Percentiles rank a stretch among this genome's conserved stretches.
These are phyloP conservation scores for Bombus breviceps DNA, from an alignment of 1,140 invertebrate species.

Conservation along the genomic window DNA sequence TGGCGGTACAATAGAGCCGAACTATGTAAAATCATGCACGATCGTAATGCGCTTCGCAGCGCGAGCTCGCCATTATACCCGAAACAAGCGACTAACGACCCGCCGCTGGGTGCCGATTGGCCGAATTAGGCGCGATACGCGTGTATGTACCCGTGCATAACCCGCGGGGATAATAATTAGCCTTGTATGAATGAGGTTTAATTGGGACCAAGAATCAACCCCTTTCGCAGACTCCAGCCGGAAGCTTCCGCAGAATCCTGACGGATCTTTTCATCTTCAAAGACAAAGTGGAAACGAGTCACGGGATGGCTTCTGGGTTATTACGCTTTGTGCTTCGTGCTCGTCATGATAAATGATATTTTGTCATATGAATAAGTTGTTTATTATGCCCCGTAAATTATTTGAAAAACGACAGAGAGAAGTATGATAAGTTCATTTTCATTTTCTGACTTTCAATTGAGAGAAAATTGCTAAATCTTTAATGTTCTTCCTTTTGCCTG, in stretches of 20 bases:
- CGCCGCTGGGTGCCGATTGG: conserved; percentile 73
- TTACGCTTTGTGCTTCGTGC: neutral
- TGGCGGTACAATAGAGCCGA: conserved; percentile 55
- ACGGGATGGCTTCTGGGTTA: neutral
- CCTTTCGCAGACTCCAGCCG: conserved; percentile 63
- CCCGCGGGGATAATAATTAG: conserved; percentile 78
- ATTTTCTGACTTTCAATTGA: too few relatives aligned
- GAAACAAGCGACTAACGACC: conserved; percentile 79
- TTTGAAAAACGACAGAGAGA: too few relatives aligned
- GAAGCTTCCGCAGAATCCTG: conserved; percentile 60
- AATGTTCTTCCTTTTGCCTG: too few relatives aligned
- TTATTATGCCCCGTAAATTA: neutral
- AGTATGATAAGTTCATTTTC: neutral
- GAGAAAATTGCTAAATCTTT: too few relatives aligned
- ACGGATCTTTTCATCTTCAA: conserved; percentile 72
- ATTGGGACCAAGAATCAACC: conserved; percentile 72
- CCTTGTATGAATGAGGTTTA: conserved; percentile 79
- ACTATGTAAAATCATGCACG: conserved; percentile 65
- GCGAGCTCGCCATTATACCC: conserved; percentile 68
- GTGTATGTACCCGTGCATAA: conserved; percentile 58
- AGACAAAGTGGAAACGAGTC: conserved; percentile 70
- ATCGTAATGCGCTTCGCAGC: conserved; percentile 55
- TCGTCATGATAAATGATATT: neutral
- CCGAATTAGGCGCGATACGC: conserved; percentile 73
- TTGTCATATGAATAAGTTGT: neutral